Base-by-base conservation (phyloP, 2,113 vertebrate species). In the Turnix velox region DNA sequence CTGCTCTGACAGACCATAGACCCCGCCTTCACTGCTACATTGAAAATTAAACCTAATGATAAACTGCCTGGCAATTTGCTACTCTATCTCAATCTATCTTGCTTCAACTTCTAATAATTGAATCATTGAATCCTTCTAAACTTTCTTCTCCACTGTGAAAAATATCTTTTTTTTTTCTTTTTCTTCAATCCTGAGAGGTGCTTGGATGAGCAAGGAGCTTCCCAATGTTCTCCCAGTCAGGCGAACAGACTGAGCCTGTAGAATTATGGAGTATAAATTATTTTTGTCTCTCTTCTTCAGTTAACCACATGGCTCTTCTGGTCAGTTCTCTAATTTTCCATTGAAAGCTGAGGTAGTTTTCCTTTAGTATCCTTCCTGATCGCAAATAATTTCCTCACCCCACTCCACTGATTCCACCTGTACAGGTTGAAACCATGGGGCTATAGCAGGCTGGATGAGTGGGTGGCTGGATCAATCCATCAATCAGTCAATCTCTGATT, bases 381-480 rank as follows among this genome's bases (percentile, higher is more conserved):
- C 37, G 18, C 23, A 57, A 57, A 42, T 14, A 69, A 62, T 22
- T 33, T 25, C 22, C 25, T 61, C 46, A 31, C 6, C 58, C 39
- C 12, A 39, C 19, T 45, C 18, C n/a, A 5, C 15, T 23, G 40
- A 33, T 84, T 74, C 54, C 27, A 45, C n/a, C 42, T 19, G 46
- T 27, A 39, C 14, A 22, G n/a, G 33, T 10, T 31, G 61, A 49
- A 73, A 30, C 6, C 3, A 1, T 13, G 46, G 33, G 19, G 18
- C 7, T 33, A 23, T 23, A 25, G 14, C 7, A 30, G 46, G 20
- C 3, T 25, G 37, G 27, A 5, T 12, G 7, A 43, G 5, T 33
- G 48, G 22, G 5, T 18, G n/a, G 28, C 9, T 40, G 2, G 8
- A 30, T 54, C 4, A 11, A 6, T 22, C 1, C 7, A 17, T 12